A percentile compares a stretch with the other conserved stretches of the same genome.
Evolutionary conservation across 2,888 invertebrate species (phyloP).

Genomic region (Calameuta filiformis): DNA sequence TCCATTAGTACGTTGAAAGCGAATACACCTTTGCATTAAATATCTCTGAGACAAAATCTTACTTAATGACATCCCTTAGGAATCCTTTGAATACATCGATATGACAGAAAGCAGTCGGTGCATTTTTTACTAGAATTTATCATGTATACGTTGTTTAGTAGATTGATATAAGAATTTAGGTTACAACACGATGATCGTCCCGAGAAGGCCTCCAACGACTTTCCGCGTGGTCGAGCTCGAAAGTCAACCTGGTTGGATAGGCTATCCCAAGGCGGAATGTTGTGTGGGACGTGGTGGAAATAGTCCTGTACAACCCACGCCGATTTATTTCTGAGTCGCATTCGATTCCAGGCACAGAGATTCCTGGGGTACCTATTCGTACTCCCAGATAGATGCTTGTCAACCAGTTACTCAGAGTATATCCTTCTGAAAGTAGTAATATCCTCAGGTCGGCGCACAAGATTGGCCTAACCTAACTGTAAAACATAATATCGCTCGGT

Average conservation of each 20-base stretch:
- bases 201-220: neutral
- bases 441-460: neutral
- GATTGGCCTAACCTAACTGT: neutral
- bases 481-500: neutral
- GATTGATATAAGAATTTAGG: neutral
- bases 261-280: neutral
- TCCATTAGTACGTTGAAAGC: neutral
- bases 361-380: neutral
- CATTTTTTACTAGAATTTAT: neutral
- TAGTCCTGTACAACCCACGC: neutral
- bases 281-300: constrained; percentile 2
- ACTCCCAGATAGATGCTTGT: neutral
- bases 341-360: neutral
- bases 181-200: neutral
- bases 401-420: neutral
- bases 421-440: neutral
- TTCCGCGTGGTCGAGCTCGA: neutral
- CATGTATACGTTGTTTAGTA: neutral
- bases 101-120: neutral
- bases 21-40: neutral
- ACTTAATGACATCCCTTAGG: neutral
- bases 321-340: neutral
- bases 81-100: neutral
- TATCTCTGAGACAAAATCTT: neutral
- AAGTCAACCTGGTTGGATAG: neutral